Evolutionary conservation across 2,797 vertebrate genomes (phyloP).

Genomic region (Nannoperca obscura): DNA sequence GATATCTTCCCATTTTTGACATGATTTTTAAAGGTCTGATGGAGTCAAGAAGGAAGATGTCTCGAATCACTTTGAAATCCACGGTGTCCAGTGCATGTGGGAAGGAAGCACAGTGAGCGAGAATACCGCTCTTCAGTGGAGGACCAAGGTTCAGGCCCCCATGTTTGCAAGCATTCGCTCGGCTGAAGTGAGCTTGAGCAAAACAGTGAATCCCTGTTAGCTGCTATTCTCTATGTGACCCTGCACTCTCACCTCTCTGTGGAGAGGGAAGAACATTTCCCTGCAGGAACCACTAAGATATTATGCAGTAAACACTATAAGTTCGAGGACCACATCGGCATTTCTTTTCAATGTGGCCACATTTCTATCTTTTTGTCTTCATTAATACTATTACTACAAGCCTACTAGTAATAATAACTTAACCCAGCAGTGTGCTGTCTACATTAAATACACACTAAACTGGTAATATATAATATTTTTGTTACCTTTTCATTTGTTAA

Average conservation of each 20-base stretch:
- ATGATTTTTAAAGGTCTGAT: not conserved
- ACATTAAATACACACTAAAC: not conserved
- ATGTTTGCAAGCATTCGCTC: not conserved
- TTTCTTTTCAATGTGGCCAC: not conserved
- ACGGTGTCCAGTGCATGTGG: not conserved
- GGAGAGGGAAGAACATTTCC: conserved; percentile 4
- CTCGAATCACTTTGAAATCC: not conserved
- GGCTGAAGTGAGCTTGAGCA: conserved; percentile 27
- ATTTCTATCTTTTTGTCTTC: not conserved
- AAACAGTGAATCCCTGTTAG: conserved; percentile 5
- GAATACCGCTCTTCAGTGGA: conserved; percentile 1
- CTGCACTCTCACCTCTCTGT: conserved; percentile 1
- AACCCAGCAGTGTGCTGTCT: not conserved
- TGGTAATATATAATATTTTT: not conserved
- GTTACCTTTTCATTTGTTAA: not conserved
- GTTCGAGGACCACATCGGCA: not conserved
- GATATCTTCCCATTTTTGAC: not conserved
- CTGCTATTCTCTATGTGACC: conserved; percentile 1
- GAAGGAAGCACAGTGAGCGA: not conserved
- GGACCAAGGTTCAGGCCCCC: not conserved
- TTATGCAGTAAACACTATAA: not conserved
- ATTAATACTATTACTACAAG: too few species aligned
- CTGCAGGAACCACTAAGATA: not conserved
- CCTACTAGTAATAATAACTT: not conserved
- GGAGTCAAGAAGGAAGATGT: not conserved